These are phyloP conservation scores for Falco berigora DNA, from an alignment of 2,797 vertebrate species.

Conservation along the genomic window DNA sequence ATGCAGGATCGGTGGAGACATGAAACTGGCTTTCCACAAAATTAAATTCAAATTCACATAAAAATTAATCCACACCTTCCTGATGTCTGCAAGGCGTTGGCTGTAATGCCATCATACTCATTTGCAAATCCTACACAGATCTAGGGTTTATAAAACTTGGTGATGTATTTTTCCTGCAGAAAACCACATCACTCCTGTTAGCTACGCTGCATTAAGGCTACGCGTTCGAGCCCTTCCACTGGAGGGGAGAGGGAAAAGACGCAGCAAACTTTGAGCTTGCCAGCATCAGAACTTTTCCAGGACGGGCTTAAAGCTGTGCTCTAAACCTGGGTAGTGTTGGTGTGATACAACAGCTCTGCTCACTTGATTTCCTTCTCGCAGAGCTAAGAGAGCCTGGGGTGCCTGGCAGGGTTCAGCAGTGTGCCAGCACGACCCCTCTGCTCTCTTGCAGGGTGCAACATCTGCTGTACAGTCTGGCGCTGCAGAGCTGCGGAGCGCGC, in stretches of 20 bases:
- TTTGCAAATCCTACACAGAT: constrained; percentile 54
- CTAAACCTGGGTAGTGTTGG: not conserved
- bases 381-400: not conserved
- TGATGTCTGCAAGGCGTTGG: constrained; percentile 22
- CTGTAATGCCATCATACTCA: not conserved
- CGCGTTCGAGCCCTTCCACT: not conserved
- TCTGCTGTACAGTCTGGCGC: not conserved
- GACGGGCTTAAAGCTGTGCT: not conserved
- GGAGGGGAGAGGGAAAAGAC: not conserved
- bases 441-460: not conserved
- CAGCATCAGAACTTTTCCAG: not conserved
- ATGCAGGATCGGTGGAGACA: constrained; percentile 11
- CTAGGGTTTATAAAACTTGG: constrained; percentile 30
- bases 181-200: constrained; percentile 25
- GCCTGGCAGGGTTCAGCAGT: not conserved
- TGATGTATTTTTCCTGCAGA: constrained; percentile 34
- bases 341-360: not conserved
- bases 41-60: constrained; percentile 68
- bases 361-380: not conserved
- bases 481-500: not conserved
- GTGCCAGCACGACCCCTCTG: not conserved
- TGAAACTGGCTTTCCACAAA: constrained; percentile 57
- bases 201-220: not conserved
- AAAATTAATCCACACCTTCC: constrained; percentile 58
- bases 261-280: not conserved